Conservation (phyloP, 2,113 vertebrate species). For the Paramormyrops kingsleyae region DNA sequence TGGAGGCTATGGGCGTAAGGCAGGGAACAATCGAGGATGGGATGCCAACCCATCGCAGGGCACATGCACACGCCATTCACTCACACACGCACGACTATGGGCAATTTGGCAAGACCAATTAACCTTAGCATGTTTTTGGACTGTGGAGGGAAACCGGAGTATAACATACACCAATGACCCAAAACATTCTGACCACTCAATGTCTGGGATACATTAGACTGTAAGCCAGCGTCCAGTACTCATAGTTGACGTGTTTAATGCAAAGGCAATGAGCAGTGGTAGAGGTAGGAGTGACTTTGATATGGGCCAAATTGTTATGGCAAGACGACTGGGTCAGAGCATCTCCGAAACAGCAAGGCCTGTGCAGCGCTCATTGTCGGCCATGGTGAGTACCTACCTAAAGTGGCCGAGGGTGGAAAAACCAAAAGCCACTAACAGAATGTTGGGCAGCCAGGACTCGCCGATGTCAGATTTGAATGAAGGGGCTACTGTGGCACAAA, state of each 20-base stretch:
- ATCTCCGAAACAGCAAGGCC: not conserved
- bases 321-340: not conserved
- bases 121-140: too few species aligned
- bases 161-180: not conserved
- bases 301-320: not conserved
- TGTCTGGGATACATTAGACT: not conserved
- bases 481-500: not conserved
- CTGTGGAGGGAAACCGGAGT: too few species aligned
- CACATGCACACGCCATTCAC: too few species aligned
- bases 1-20: too few species aligned
- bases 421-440: not conserved
- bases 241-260: not conserved
- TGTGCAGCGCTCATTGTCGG: not conserved
- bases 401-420: not conserved
- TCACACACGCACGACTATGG: too few species aligned
- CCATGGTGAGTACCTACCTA: not conserved
- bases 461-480: not conserved
- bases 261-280: not conserved
- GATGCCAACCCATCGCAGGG: too few species aligned
- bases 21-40: too few species aligned
- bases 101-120: too few species aligned
- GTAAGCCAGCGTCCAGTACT: not conserved
- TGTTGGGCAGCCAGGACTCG: not conserved
- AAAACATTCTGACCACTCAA: not conserved
- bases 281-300: not conserved